Base-by-base conservation (phyloP, 1,140 invertebrate genomes). In the Drosophila sp. region DNA sequence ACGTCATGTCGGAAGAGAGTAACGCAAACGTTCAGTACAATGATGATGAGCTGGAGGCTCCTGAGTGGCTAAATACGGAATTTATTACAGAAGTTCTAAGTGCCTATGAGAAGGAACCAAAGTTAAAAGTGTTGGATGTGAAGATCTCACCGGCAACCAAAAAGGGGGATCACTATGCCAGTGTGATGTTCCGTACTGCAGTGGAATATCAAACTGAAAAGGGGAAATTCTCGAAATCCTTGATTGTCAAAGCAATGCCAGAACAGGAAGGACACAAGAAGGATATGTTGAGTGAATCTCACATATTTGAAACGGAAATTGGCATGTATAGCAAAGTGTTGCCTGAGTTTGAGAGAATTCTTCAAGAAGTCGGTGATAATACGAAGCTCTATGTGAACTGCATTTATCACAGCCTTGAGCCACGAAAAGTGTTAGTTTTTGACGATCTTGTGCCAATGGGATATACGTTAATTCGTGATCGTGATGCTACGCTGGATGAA, bases 151-250 rank as follows among this genome's bases (percentile, higher is more conserved):
- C 90, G 4, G 90, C 90, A 4, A 80, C 71, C n/a, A 66, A 33
- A 25, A 89, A 89, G 47, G 86, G 84, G 0, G 90, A 91, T 75
- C 90, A 91, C 57, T 91, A 89, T 76, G 90, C 83, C 7, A 91
- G 90, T 54, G 50, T 91, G 10, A 91, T 91, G 75, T 11, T 10
- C 64, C 4, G 57, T 57, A 38, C 8, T 80, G 68, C 44, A 1
- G 61, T 86, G 0, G 27, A 0, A 38, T 84, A 70, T 29, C 56
- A 55, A 1, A 44, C 25, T 0, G 0, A 8, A 0, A 66, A 54
- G 17, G 38, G 32, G 29, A 50, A 27, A 5, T 47, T 25, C 29
- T 41, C 30, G 3, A 79, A 76, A 32, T 60, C 87, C 0, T 32
- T 91, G 40, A 82, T 91, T 1, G 57, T 90, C 1, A 91, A 91